Percentiles rank a stretch among this genome's conserved stretches.
Conservation (phyloP, 2,113 vertebrate species). For the Nothobranchius furzeri region DNA sequence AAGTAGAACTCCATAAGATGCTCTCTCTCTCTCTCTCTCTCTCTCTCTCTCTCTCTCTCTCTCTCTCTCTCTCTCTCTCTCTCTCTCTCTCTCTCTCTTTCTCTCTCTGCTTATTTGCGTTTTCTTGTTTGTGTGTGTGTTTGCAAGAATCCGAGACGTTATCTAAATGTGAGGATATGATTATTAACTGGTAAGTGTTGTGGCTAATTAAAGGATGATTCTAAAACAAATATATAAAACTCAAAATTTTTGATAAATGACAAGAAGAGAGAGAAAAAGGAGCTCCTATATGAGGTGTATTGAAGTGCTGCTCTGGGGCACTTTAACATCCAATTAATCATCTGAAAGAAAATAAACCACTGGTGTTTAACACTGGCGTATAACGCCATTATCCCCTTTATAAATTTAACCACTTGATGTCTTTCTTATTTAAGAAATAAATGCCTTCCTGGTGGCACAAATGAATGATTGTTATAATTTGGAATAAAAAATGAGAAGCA, state of each 20-base stretch:
- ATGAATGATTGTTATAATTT: background rate
- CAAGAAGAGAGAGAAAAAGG: conserved; percentile 6
- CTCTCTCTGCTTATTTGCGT: too few species aligned
- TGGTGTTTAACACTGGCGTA: conserved; percentile 10
- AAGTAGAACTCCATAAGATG: conserved; percentile 80
- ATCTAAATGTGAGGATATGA: too few species aligned
- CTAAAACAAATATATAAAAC: background rate
- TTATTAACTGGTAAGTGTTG: conserved; percentile 13
- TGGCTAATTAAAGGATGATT: conserved; percentile 30
- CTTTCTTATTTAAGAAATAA: background rate
- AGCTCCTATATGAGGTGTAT: conserved; percentile 1
- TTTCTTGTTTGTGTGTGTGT: too few species aligned
- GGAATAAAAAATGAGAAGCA: background rate
- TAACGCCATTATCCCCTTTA: conserved; percentile 1
- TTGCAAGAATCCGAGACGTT: too few species aligned
- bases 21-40: conserved; percentile 68
- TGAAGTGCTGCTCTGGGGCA: conserved; percentile 20
- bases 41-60: background rate
- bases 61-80: too few species aligned
- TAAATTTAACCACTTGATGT: conserved; percentile 12
- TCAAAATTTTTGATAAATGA: background rate
- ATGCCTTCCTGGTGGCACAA: background rate
- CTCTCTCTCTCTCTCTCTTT: too few species aligned
- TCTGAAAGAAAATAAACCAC: conserved; percentile 13
- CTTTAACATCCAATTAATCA: conserved; percentile 32